Percentiles rank a stretch among this genome's conserved stretches.
Conservation (phyloP, 2,797 vertebrate genomes). For the Micrastur ruficollis region DNA sequence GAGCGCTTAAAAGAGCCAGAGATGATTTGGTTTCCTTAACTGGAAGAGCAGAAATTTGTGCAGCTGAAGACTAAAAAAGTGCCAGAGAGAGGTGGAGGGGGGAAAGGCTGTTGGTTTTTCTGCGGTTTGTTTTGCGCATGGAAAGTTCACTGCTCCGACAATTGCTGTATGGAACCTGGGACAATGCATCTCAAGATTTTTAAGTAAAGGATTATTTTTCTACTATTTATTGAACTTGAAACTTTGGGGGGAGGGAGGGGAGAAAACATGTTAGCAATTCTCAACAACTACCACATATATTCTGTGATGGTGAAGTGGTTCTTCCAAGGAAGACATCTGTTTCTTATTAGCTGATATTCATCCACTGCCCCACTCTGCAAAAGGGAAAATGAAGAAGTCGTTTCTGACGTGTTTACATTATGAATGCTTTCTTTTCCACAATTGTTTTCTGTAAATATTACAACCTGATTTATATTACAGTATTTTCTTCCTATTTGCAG, state of each 20-base stretch:
- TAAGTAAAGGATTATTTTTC: conserved; percentile 96
- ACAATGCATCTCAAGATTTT: conserved; percentile 81
- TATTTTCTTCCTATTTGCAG: conserved; percentile 52
- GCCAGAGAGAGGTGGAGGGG: not conserved
- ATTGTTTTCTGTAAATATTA: conserved; percentile 18
- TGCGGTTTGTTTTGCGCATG: not conserved
- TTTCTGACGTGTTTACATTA: conserved; percentile 62
- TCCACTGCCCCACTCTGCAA: conserved; percentile 47
- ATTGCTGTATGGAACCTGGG: conserved; percentile 41
- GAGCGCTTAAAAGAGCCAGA: not conserved
- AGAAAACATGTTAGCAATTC: conserved; percentile 22
- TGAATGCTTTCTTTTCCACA: conserved; percentile 51
- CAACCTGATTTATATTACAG: conserved; percentile 21
- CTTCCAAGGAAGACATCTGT: conserved; percentile 40
- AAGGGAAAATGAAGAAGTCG: conserved; percentile 71
- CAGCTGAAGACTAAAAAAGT: not conserved
- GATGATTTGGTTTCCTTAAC: conserved; percentile 62
- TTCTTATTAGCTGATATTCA: conserved; percentile 35
- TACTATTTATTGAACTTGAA: conserved; percentile 98
- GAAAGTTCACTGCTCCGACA: not conserved
- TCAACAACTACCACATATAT: not conserved
- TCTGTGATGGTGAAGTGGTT: conserved; percentile 54
- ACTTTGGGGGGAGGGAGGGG: conserved; percentile 56
- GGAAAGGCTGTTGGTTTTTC: not conserved
- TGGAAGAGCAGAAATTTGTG: conserved; percentile 58